These are phyloP conservation scores for Gastracanthus pulcherrimus DNA, from an alignment of 2,888 invertebrate genomes.

Conservation along the genomic window DNA sequence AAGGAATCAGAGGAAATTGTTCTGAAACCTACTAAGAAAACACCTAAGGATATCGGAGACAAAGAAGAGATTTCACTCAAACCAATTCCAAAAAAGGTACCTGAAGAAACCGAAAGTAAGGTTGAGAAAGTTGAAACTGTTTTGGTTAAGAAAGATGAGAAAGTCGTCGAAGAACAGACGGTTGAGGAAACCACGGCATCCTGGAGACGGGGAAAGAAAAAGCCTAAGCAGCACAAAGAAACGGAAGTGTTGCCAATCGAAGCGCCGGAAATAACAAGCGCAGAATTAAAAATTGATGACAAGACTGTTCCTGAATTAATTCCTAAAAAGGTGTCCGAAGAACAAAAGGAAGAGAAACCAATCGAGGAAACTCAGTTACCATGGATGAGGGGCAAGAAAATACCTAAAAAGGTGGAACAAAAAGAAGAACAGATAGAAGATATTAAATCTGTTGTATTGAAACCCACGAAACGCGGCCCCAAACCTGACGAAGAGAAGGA, in stretches of 20 bases:
- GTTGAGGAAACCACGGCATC: slow-evolving; percentile 36
- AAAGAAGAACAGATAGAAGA: slow-evolving; percentile 67
- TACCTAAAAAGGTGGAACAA: slow-evolving; percentile 69
- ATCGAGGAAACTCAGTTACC: slow-evolving; percentile 63
- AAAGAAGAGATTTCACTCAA: slow-evolving; percentile 58
- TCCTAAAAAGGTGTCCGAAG: slow-evolving; percentile 64
- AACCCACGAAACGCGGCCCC: slow-evolving; percentile 60
- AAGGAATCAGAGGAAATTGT: slow-evolving; percentile 68
- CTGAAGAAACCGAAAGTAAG: slow-evolving; percentile 53
- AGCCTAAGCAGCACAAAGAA: slow-evolving; percentile 16
- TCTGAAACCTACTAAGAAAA: slow-evolving; percentile 67
- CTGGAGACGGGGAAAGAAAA: slow-evolving; percentile 7
- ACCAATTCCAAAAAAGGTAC: slow-evolving; percentile 37
- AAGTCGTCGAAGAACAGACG: slow-evolving; percentile 59
- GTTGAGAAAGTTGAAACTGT: not conserved
- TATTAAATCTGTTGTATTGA: slow-evolving; percentile 60
- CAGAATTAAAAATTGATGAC: slow-evolving; percentile 49
- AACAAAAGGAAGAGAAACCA: slow-evolving; percentile 60
- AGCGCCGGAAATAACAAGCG: slow-evolving; percentile 41
- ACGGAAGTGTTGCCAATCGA: no score
- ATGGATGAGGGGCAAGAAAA: slow-evolving; percentile 52
- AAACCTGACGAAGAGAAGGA: slow-evolving; percentile 67
- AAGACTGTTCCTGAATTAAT: slow-evolving; percentile 53
- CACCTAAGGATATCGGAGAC: slow-evolving; percentile 58
- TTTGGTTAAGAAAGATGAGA: not conserved